Conservation (phyloP, 2,113 vertebrate species). For the Tragelaphus buxtoni region DNA sequence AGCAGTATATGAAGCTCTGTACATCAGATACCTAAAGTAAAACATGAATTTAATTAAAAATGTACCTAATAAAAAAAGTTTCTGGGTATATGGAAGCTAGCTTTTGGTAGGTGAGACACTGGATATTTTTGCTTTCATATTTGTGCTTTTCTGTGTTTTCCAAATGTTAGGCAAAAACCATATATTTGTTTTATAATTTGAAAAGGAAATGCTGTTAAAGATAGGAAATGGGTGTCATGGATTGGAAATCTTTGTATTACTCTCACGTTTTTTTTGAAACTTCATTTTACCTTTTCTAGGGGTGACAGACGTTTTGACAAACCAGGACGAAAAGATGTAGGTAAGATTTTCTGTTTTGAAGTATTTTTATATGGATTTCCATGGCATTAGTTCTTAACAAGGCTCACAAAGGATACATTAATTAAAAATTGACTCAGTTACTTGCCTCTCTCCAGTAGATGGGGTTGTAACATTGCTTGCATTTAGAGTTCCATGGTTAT, state of each 20-base stretch:
- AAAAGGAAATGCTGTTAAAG: not conserved
- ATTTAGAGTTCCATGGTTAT: not conserved
- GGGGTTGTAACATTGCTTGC: conserved; percentile 9
- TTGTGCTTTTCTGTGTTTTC: not conserved
- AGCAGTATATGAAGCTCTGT: not conserved
- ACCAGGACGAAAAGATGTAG: conserved; percentile 98
- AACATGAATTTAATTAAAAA: not conserved
- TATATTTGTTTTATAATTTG: conserved; percentile 21
- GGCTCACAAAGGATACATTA: not conserved
- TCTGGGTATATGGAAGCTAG: not conserved
- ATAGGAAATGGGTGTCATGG: not conserved
- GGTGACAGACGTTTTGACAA: conserved; percentile 99
- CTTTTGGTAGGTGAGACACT: not conserved
- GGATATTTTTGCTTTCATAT: not conserved
- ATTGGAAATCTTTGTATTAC: conserved; percentile 24
- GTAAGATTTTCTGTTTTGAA: conserved; percentile 83
- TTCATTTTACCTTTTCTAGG: conserved; percentile 82
- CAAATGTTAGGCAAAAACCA: not conserved
- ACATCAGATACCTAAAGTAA: not conserved
- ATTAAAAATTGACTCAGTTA: not conserved
- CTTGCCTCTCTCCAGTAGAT: conserved; percentile 36
- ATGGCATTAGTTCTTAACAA: not conserved
- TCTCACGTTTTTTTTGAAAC: conserved; percentile 73
- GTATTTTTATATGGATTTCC: not conserved
- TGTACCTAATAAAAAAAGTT: not conserved